phyloP scores from a whole-genome alignment of 2,888 invertebrate species.

The Calliopum simillimum region DNA sequence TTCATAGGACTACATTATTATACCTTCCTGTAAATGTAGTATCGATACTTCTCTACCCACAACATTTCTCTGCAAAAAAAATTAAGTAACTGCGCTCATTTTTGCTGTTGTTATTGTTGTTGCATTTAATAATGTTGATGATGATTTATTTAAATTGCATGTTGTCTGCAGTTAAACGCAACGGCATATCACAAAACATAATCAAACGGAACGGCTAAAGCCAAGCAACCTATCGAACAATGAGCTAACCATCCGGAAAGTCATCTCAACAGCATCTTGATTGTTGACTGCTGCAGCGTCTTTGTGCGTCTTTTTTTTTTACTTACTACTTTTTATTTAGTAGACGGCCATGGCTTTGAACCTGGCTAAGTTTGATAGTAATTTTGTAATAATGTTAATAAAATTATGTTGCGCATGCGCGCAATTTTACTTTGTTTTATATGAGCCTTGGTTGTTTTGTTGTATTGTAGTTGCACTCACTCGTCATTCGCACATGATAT shows the following conservation, averaged over 20 bases:
- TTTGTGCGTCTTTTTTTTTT: not conserved
- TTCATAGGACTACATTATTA: too few species aligned
- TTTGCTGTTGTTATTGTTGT: slow-evolving; percentile 3
- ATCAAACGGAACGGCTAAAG: slow-evolving; percentile 29
- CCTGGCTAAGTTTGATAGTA: slow-evolving; percentile 1
- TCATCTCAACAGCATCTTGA: too few species aligned
- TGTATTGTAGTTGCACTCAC: too few species aligned
- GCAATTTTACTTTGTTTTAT: too few species aligned
- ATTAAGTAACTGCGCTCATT: not conserved
- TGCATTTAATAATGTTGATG: slow-evolving; percentile 46
- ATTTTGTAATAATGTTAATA: not conserved
- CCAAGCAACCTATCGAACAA: not conserved
- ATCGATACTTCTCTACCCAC: too few species aligned
- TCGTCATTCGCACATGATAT: too few species aligned
- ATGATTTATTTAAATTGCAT: slow-evolving; percentile 65
- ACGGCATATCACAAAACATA: slow-evolving; percentile 31
- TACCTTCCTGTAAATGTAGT: too few species aligned
- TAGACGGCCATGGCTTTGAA: not conserved
- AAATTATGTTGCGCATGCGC: too few species aligned
- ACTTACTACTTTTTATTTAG: not conserved
- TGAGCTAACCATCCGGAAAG: not conserved
- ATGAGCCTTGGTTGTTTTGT: too few species aligned
- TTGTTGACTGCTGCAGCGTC: too few species aligned
- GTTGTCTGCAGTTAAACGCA: slow-evolving; percentile 42
- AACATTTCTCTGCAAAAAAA: too few species aligned